Percentiles rank a stretch among this genome's conserved stretches.
Conservation (phyloP, 2,888 invertebrate genomes). For the Orthosia incerta region DNA sequence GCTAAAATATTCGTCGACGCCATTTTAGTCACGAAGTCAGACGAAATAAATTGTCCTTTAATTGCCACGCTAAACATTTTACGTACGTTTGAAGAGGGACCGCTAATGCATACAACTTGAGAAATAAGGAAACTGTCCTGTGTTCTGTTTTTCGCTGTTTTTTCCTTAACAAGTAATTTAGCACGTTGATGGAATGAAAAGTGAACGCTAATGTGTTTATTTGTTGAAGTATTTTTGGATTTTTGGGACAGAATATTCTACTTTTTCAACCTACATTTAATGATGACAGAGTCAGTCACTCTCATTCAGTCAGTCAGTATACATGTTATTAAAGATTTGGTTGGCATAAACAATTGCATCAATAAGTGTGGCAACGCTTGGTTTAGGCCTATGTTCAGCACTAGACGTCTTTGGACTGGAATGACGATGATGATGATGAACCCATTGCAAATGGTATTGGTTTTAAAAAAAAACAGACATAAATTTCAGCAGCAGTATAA, state of each 20-base stretch:
- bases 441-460: no score
- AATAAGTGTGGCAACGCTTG: no score
- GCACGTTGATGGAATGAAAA: conserved; percentile 26
- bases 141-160: conserved; percentile 20
- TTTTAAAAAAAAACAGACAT: no score
- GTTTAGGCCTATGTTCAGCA: no score
- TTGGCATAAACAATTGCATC: no score
- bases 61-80: conserved; percentile 63
- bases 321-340: no score
- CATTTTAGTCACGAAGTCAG: conserved; percentile 44
- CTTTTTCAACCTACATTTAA: background rate
- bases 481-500: no score
- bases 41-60: conserved; percentile 64
- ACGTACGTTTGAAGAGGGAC: conserved; percentile 48
- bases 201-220: conserved; percentile 21
- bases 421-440: no score
- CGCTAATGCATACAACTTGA: conserved; percentile 51
- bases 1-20: conserved; percentile 4
- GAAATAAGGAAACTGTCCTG: conserved; percentile 45
- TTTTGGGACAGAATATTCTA: background rate
- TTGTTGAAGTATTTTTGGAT: background rate
- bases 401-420: no score
- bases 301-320: no score
- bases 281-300: no score
- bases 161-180: conserved; percentile 48